Conservation (phyloP, 2,888 invertebrate genomes). For the Acronicta leporina region DNA sequence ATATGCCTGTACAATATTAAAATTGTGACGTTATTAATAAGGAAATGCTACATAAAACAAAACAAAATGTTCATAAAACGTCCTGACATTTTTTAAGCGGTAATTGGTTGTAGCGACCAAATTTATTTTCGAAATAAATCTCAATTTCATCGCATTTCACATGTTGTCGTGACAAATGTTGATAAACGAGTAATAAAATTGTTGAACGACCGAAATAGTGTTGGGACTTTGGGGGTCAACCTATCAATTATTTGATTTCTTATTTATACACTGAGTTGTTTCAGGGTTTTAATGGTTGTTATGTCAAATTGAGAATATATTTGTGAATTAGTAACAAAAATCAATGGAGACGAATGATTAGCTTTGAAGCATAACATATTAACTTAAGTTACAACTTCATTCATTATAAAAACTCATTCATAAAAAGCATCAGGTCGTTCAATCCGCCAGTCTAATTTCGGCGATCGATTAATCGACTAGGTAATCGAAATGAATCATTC, state of each 20-base stretch:
- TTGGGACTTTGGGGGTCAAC: constrained; percentile 7
- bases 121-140: constrained; percentile 25
- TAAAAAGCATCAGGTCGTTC: constrained; percentile 48
- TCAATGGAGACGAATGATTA: constrained; percentile 26
- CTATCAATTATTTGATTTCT: constrained; percentile 2
- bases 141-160: constrained; percentile 25
- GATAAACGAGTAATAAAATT: constrained; percentile 61
- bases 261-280: neutral
- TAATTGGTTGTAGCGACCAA: constrained; percentile 21
- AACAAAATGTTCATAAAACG: constrained; percentile 29
- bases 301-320: neutral
- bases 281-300: neutral
- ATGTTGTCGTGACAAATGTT: constrained; percentile 66
- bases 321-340: constrained; percentile 14
- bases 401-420: constrained; percentile 51
- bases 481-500: constrained; percentile 52
- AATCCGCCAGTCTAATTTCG: constrained; percentile 52
- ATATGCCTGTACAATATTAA: constrained; percentile 11
- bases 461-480: constrained; percentile 56
- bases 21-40: constrained; percentile 33
- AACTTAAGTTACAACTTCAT: constrained; percentile 36
- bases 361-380: constrained; percentile 17
- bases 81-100: constrained; percentile 22
- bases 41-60: constrained; percentile 26
- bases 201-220: constrained; percentile 30